These are phyloP conservation scores for Scaptomyza hsui DNA, from an alignment of 1,140 invertebrate genomes.

Conservation along the genomic window DNA sequence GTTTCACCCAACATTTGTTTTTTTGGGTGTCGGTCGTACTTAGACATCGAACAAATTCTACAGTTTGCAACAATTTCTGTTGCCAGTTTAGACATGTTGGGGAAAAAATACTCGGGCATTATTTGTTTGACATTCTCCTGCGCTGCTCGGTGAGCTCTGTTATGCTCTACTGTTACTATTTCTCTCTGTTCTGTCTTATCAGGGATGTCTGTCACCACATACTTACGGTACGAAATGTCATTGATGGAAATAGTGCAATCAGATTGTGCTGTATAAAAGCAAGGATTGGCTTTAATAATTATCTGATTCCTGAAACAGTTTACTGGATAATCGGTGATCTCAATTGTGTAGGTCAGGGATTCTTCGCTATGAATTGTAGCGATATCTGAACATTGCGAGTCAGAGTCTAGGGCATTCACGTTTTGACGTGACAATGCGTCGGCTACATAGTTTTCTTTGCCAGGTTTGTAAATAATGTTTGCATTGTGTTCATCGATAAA, in stretches of 20 bases:
- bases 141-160: conserved; percentile 4
- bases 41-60: neutral
- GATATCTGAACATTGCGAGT: neutral
- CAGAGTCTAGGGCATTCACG: neutral
- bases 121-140: conserved; percentile 13
- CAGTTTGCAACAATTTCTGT: conserved; percentile 5
- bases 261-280: neutral
- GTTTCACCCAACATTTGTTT: too few relatives aligned
- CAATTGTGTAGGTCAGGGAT: conserved; percentile 6
- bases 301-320: conserved; percentile 39
- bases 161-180: neutral
- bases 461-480: conserved; percentile 33
- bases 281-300: conserved; percentile 13
- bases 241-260: conserved; percentile 7
- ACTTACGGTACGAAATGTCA: conserved; percentile 1
- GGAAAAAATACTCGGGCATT: conserved; percentile 1
- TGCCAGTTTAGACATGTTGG: neutral
- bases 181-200: neutral
- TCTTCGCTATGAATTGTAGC: too few relatives aligned
- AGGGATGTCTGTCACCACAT: neutral
- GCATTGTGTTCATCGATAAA: conserved; percentile 36
- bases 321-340: conserved; percentile 18
- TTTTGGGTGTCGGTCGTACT: neutral
- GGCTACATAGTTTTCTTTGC: conserved; percentile 23
- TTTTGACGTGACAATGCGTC: conserved; percentile 27